Percentiles rank a stretch among this genome's conserved stretches.
Evolutionary conservation across 2,797 vertebrate species (phyloP).

Genomic region (Lepus townsendii): DNA sequence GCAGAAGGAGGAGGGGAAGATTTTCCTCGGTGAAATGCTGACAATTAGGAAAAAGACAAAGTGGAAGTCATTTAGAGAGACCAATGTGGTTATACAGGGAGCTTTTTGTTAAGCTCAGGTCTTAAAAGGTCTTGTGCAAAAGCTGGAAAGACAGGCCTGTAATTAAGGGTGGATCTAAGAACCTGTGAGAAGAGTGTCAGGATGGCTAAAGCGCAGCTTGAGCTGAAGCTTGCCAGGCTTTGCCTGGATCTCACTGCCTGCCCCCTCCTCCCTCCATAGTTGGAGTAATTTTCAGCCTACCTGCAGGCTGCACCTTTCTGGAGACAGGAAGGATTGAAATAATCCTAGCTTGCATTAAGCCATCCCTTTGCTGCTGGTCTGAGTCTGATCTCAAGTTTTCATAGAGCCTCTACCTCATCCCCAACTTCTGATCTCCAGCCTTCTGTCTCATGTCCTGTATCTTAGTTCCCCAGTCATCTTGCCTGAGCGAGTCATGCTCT

Average conservation of each 20-base stretch:
- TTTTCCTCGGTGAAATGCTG: constrained; percentile 48
- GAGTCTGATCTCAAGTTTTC: constrained; percentile 38
- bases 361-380: not conserved
- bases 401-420: constrained; percentile 4
- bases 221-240: not conserved
- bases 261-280: not conserved
- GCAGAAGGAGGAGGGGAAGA: not conserved
- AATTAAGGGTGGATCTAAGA: constrained; percentile 45
- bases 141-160: not conserved
- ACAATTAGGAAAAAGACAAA: constrained; percentile 64
- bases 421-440: constrained; percentile 11
- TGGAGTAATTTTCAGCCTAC: constrained; percentile 13
- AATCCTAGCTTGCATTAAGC: not conserved
- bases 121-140: constrained; percentile 60
- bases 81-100: not conserved
- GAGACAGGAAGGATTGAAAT: constrained; percentile 37
- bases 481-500: constrained; percentile 8
- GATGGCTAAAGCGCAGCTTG: constrained; percentile 27
- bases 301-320: not conserved
- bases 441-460: constrained; percentile 29
- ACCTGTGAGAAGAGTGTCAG: not conserved
- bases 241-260: not conserved
- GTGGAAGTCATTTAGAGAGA: constrained; percentile 37
- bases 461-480: not conserved
- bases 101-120: constrained; percentile 32